Percentiles rank a stretch among this genome's conserved stretches.
These are phyloP conservation scores for Motacilla alba DNA, from an alignment of 2,113 vertebrate species.

Conservation along the genomic window DNA sequence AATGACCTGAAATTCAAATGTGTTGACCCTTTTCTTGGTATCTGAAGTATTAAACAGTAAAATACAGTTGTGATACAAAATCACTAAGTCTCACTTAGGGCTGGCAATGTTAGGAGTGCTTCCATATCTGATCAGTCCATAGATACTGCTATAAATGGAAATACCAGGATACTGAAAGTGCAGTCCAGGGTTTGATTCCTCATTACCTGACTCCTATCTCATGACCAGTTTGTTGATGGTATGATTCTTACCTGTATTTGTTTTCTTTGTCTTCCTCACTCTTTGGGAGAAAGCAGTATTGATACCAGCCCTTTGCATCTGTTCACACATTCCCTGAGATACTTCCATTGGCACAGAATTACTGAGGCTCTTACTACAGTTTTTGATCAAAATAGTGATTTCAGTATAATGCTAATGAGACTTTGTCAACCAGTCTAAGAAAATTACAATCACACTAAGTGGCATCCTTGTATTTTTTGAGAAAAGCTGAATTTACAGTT, in stretches of 20 bases:
- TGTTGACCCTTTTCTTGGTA: background rate
- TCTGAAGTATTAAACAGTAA: background rate
- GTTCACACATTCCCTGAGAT: background rate
- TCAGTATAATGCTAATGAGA: background rate
- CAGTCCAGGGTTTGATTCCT: background rate
- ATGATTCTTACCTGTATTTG: background rate
- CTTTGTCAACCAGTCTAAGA: background rate
- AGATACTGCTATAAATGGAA: background rate
- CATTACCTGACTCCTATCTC: background rate
- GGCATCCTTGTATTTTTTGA: background rate
- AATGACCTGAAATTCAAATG: background rate
- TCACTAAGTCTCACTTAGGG: background rate
- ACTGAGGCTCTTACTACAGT: background rate
- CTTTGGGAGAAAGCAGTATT: background rate
- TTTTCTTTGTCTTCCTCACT: background rate
- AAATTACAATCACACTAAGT: background rate
- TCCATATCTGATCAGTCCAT: background rate
- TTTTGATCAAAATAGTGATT: background rate
- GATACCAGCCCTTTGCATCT: background rate
- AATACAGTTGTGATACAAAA: background rate
- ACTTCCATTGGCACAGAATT: background rate
- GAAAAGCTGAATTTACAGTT: background rate
- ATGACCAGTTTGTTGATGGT: background rate
- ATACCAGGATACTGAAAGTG: background rate
- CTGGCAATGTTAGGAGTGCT: background rate